Base-by-base conservation (phyloP, 2,888 invertebrate genomes). In the Ochlodes sylvanus region DNA sequence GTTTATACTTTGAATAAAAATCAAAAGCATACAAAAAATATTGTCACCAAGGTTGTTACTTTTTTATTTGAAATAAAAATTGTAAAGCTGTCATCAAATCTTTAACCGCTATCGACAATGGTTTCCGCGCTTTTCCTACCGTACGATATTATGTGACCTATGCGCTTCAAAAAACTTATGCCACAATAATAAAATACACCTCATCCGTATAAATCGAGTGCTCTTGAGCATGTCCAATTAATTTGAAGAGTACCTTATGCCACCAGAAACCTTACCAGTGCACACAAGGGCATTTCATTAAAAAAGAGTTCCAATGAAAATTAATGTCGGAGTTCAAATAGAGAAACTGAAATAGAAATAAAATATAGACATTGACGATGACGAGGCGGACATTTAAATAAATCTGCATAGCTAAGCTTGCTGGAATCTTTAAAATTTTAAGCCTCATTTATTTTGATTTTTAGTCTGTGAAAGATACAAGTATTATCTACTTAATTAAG, bases 211-310 rank as follows among this genome's bases (percentile, higher is more conserved):
- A 57, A 68, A 56, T 63, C 41, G 27, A 58, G 52, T 58, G 41
- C 50, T n/a, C 52, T 21, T 55, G 66, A 72, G 66, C 71, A 69
- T 70, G 72, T 75, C 73, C 76, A 76, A 76, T 76, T 76, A 76
- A 72, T 73, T 73, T 75, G 69, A 71, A 74, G 73, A 64, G 73
- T 57, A 60, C 58, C 64, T 58, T 57, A 50, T 27, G 65, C 57
- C 44, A 65, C 57, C 64, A 56, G 56, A 64, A 63, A 55, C 34
- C 34, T 17, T 50, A 15, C 50, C 19, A 38, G 19, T 17, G 57
- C n/a, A n/a, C 38, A 52, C 42, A 60, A 65, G 58, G 52, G 52
- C 52, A 66, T 60, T 55, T 66, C 66, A 60, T 66, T 66, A 66
- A 66, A 32, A 27, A 56, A 54, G 32, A 52, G 58, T 66, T 66